Evolutionary conservation across 2,113 vertebrate species (phyloP).

Genomic region (Cyphomyrus discorhynchus): DNA sequence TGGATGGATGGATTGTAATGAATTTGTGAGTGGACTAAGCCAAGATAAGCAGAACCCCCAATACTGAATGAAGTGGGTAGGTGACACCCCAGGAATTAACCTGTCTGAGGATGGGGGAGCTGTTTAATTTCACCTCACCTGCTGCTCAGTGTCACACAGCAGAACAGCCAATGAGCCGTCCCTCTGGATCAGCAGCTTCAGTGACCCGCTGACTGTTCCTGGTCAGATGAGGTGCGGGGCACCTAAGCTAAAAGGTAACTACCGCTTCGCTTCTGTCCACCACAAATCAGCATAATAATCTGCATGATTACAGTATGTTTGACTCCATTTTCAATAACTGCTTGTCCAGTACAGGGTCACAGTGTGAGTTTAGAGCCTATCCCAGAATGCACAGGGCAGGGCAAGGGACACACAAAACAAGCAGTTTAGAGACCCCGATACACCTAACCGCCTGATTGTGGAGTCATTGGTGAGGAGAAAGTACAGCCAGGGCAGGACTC

Average conservation of each 20-base stretch:
- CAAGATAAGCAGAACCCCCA: neutral
- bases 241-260: neutral
- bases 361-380: neutral
- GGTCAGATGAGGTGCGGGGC: neutral
- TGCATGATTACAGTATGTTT: neutral
- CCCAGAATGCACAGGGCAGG: neutral
- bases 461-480: neutral
- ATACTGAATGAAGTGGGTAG: neutral
- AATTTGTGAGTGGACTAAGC: neutral
- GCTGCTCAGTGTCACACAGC: conserved; percentile 30
- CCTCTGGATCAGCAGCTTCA: conserved; percentile 38
- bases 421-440: neutral
- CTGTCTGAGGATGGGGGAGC: conserved; percentile 14
- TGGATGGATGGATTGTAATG: neutral
- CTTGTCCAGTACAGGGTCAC: neutral
- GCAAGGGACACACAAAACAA: neutral
- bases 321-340: neutral
- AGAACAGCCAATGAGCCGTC: neutral
- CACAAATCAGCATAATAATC: neutral
- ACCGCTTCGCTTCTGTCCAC: neutral
- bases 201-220: conserved; percentile 33
- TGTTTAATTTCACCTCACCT: conserved; percentile 38
- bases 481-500: neutral
- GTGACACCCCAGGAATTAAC: neutral
- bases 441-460: neutral